A percentile compares a stretch with the other conserved stretches of the same genome.
Evolutionary conservation across 2,797 vertebrate species (phyloP).

Genomic region (Bradypodion pumilum): DNA sequence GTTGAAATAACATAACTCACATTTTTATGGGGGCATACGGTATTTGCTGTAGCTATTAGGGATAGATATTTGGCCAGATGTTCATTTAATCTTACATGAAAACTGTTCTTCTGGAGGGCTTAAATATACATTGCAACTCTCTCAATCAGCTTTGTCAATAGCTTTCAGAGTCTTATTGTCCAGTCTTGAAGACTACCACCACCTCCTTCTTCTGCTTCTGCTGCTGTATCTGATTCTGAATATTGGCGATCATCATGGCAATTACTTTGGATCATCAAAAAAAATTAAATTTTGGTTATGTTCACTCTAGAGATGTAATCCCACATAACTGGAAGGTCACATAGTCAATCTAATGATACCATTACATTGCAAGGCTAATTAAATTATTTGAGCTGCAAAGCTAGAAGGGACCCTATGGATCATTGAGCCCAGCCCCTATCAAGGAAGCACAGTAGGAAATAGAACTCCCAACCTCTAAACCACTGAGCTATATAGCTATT

Average conservation of each 20-base stretch:
- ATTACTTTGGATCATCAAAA: neutral
- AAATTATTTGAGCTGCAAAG: too few species aligned
- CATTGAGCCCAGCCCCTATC: too few species aligned
- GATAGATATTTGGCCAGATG: neutral
- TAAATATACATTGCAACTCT: neutral
- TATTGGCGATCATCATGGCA: too few species aligned
- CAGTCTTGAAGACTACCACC: neutral
- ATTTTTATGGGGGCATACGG: neutral
- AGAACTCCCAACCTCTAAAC: too few species aligned
- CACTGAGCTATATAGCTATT: too few species aligned
- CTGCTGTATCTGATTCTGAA: too few species aligned
- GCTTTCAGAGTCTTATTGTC: neutral
- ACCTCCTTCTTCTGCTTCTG: too few species aligned
- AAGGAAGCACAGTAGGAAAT: too few species aligned
- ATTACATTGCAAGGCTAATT: neutral
- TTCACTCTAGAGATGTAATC: neutral
- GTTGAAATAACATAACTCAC: neutral
- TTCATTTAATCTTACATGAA: neutral
- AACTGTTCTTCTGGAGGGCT: neutral
- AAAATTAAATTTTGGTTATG: neutral
- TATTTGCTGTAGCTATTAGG: neutral
- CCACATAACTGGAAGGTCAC: too few species aligned
- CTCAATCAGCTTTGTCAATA: neutral
- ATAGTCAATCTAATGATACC: neutral
- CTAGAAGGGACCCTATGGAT: too few species aligned